Conservation (phyloP, 1,140 invertebrate genomes). For the Sycobia sp. region DNA sequence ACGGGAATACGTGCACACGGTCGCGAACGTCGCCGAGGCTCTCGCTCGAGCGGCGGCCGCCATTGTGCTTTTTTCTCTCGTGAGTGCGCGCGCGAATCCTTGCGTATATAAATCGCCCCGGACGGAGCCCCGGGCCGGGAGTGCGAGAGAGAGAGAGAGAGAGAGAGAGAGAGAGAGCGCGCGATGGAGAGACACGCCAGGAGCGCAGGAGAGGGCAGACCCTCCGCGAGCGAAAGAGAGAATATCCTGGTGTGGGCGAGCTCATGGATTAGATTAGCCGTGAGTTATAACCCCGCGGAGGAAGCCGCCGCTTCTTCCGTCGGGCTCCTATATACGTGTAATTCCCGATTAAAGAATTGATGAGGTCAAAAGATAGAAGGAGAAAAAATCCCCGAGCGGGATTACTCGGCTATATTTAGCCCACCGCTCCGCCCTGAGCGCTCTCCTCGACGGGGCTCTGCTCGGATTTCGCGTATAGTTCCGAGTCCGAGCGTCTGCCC, state of each 20-base stretch:
- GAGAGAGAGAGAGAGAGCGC: too few species aligned
- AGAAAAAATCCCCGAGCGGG: not conserved
- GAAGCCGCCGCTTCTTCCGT: constrained; percentile 13
- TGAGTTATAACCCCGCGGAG: constrained; percentile 30
- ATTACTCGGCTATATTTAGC: too few species aligned
- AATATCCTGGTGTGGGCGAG: constrained; percentile 8
- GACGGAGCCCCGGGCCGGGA: not conserved
- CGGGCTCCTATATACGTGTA: not conserved
- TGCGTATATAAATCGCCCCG: constrained; percentile 28
- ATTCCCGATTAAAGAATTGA: constrained; percentile 30
- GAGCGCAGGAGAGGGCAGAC: not conserved
- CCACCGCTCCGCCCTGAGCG: too few species aligned
- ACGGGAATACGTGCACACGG: not conserved
- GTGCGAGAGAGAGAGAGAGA: not conserved
- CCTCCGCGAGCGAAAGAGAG: constrained; percentile 2
- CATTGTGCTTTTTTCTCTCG: constrained; percentile 30
- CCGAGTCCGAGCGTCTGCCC: too few species aligned
- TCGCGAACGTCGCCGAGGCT: too few species aligned
- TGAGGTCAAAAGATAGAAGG: constrained; percentile 6
- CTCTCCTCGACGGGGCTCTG: too few species aligned
- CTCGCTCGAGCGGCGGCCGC: not conserved
- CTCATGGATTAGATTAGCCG: constrained; percentile 35
- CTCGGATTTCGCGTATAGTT: too few species aligned
- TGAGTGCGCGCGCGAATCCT: constrained; percentile 1
- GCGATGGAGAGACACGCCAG: not conserved